Evolutionary conservation across 2,797 vertebrate species (phyloP).

Genomic region (Cephalopachus bancanus): DNA sequence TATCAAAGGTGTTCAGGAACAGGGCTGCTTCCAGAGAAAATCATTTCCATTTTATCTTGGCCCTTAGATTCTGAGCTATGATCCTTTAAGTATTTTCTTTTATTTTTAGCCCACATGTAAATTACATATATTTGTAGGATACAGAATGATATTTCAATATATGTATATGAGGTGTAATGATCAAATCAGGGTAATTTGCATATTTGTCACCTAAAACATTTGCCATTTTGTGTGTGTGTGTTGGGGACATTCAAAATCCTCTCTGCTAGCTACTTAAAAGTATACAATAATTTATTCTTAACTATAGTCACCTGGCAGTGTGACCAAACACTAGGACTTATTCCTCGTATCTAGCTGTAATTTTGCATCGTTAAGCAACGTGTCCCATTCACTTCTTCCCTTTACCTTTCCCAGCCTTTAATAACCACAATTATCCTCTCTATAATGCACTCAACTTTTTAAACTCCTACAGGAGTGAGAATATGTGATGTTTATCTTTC

Average conservation of each 20-base stretch:
- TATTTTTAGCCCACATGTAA: background rate
- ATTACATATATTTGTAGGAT: background rate
- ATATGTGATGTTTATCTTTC: background rate
- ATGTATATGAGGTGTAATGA: background rate
- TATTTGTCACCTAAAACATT: background rate
- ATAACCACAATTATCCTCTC: background rate
- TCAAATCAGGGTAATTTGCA: background rate
- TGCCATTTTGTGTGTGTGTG: background rate
- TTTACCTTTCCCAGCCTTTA: background rate
- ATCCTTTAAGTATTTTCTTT: background rate
- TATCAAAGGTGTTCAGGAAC: background rate
- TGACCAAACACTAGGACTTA: background rate
- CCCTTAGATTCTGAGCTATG: constrained; percentile 10
- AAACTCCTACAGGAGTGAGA: background rate
- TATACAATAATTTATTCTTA: background rate
- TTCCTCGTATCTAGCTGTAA: background rate
- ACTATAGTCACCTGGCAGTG: background rate
- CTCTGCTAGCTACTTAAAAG: background rate
- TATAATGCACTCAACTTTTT: background rate
- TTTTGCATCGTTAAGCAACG: too few relatives aligned
- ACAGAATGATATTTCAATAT: background rate
- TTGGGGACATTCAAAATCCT: background rate
- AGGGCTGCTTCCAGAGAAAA: background rate
- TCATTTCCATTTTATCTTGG: background rate
- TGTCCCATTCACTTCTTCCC: background rate